These are phyloP conservation scores for Drosophila pachea DNA, from an alignment of 1,140 invertebrate species.

Conservation along the genomic window DNA sequence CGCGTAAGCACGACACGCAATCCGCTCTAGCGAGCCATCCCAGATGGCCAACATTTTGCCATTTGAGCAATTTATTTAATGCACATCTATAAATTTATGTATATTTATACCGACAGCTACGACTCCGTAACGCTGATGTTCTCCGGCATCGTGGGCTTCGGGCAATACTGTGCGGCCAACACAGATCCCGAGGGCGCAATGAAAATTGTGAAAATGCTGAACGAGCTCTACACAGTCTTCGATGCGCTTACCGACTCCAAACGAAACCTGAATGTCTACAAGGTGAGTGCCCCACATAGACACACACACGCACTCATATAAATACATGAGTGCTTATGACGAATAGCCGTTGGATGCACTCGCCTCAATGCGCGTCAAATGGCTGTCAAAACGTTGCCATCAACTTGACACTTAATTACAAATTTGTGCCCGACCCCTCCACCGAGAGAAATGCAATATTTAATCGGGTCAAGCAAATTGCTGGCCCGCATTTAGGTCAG, in stretches of 20 bases:
- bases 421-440: constrained; percentile 28
- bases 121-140: constrained; percentile 95
- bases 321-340: constrained; percentile 1
- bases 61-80: constrained; percentile 63
- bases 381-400: constrained; percentile 23
- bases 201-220: constrained; percentile 95
- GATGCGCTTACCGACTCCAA: constrained; percentile 95
- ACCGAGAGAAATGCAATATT: constrained; percentile 24
- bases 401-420: constrained; percentile 57
- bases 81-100: neutral
- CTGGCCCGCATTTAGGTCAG: constrained; percentile 32
- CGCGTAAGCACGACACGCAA: neutral
- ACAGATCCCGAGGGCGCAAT: constrained; percentile 92
- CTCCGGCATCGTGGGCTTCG: constrained; percentile 96
- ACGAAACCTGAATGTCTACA: constrained; percentile 95
- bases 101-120: constrained; percentile 81
- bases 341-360: constrained; percentile 5
- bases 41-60: constrained; percentile 43
- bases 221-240: constrained; percentile 93
- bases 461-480: constrained; percentile 25
- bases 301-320: neutral
- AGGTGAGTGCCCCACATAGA: constrained; percentile 82
- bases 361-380: constrained; percentile 11
- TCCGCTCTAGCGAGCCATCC: constrained; percentile 1
- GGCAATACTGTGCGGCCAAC: constrained; percentile 90